These are phyloP conservation scores for Callyntrura sp. DNA, from an alignment of 2,888 invertebrate species.

Conservation along the genomic window DNA sequence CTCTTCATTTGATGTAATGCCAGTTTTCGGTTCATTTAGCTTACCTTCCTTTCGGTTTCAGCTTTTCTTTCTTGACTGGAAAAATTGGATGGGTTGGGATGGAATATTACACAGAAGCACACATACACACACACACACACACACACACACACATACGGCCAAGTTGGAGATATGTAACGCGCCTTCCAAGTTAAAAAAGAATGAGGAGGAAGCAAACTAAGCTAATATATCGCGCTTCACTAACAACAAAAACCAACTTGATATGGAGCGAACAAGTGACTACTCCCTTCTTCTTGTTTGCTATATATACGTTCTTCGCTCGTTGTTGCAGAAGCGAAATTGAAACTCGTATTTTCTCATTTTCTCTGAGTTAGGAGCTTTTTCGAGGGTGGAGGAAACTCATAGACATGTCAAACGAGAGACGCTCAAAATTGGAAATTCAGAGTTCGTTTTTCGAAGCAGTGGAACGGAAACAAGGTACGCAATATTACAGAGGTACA, in stretches of 20 bases:
- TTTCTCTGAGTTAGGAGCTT: constrained; percentile 72
- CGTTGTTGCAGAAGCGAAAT: constrained; percentile 51
- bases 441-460: constrained; percentile 61
- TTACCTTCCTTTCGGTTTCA: constrained; percentile 64
- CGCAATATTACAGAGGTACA: neutral
- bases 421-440: constrained; percentile 72
- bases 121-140: neutral
- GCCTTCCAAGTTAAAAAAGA: constrained; percentile 23
- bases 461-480: constrained; percentile 38
- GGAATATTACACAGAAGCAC: neutral
- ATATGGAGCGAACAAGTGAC: constrained; percentile 52
- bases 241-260: constrained; percentile 11
- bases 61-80: constrained; percentile 52
- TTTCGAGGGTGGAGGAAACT: constrained; percentile 74
- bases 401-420: constrained; percentile 72
- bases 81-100: constrained; percentile 30
- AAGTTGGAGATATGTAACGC: neutral
- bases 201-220: constrained; percentile 30
- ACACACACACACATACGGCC: neutral
- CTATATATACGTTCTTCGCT: neutral
- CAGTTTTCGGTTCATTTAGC: constrained; percentile 76
- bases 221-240: constrained; percentile 42
- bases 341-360: constrained; percentile 76
- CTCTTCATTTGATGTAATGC: constrained; percentile 76
- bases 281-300: constrained; percentile 56